Evolutionary conservation across 1,140 invertebrate genomes (phyloP), one percentile per base, ranked within the genome.

Genomic region (Trachymyrmex septentrionalis): DNA sequence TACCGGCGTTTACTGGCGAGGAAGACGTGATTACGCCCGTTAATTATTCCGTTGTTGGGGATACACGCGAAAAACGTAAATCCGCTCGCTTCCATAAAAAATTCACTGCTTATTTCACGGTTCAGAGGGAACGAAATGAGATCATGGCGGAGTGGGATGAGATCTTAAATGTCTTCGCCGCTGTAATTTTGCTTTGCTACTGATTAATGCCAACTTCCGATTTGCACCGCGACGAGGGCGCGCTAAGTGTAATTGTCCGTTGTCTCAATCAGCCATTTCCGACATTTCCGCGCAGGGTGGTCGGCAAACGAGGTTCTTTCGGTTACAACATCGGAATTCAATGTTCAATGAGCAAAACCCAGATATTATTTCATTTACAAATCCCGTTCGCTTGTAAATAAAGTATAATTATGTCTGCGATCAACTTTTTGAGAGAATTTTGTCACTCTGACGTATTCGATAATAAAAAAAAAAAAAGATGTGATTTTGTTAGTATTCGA

Each of bases 231-330:
- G 57, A 57, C 76, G 67, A 48, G n/a, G 57, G 55, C 86, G 34
- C 77, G 27, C 77, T 75, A 88, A 89, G 85, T 85, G 87, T 88
- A 89, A 89, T 88, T 88, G 82, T 63, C 48, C 82, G 55, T 71
- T 24, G 67, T 67, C 87, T 89, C 87, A 86, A 89, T 85, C 64
- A 80, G 63, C 63, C 59, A 63, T 80, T 89, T 88, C 59, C 69
- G 59, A 5, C 64, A 63, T 80, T 88, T 88, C 59, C 69, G 59
- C 21, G 24, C 48, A 7, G 53, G n/a, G n/a, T 57, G 50, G 3
- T 1, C 7, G 27, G 19, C n/a, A 73, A 84, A 73, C 50, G 63
- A 34, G 19, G 19, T 82, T 73, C 38, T 21, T 81, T 81, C n/a
- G 24, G 19, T 67, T 48, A 24, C 4, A 27, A 24, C 9, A 27